Evolutionary conservation across 2,888 invertebrate species (phyloP).

Genomic region (Ectemnius lituratus): DNA sequence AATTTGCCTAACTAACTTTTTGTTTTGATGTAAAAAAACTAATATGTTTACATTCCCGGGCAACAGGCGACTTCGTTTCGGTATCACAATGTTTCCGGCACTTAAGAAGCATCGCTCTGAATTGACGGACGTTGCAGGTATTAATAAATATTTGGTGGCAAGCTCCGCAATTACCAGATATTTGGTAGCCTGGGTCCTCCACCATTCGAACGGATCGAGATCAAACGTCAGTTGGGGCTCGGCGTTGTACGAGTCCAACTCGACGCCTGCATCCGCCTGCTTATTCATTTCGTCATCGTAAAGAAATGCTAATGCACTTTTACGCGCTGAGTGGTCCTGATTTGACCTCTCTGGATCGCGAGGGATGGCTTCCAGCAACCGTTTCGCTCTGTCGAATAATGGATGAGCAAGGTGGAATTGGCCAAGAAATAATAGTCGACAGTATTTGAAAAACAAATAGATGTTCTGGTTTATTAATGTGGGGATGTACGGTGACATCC

Average conservation of each 20-base stretch:
- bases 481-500: too few relatives aligned
- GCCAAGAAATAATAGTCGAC: too few relatives aligned
- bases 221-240: conserved; percentile 16
- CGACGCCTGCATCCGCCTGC: background rate
- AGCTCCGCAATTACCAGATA: conserved; percentile 7
- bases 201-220: conserved; percentile 18
- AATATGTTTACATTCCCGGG: too few relatives aligned
- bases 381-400: too few relatives aligned
- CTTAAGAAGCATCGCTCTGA: conserved; percentile 12
- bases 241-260: conserved; percentile 13
- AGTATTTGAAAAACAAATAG: too few relatives aligned
- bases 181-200: conserved; percentile 6
- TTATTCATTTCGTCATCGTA: background rate
- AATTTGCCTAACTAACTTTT: too few relatives aligned
- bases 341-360: conserved; percentile 22
- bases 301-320: conserved; percentile 10
- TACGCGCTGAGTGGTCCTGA: conserved; percentile 29
- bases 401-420: too few relatives aligned
- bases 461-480: too few relatives aligned
- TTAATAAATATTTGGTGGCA: conserved; percentile 12
- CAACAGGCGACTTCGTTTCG: too few relatives aligned
- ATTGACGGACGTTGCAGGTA: background rate
- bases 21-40: too few relatives aligned
- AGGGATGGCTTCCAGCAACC: background rate
- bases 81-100: too few relatives aligned